Base-by-base conservation (phyloP, 2,888 invertebrate genomes). In the Thumatha senex region DNA sequence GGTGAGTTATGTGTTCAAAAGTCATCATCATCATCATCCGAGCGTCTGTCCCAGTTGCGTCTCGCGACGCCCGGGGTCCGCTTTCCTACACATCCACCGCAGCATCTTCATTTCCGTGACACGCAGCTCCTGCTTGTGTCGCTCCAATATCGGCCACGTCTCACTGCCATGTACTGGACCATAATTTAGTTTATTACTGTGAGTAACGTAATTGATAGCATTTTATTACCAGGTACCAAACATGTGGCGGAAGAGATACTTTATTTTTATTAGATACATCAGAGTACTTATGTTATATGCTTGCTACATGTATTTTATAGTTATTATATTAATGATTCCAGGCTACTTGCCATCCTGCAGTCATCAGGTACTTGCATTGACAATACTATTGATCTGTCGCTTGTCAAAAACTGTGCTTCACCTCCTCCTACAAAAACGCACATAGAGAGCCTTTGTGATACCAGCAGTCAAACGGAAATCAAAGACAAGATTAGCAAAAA, bases 391-490 rank as follows among this genome's bases (percentile, higher is more conserved):
- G 82, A 86, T 48, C 71, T 83, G 4, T 77, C 78, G 0, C 61
- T 76, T 2, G 73, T 82, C n/a, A 85, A 84, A 40, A 67, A 68
- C 51, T 72, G 59, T 40, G 46, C 46, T 2, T 71, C 76, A 0
- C 78, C 78, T 0, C 18, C 62, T 13, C 50, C 63, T 2, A n/a
- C 50, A 15, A 34, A 8, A 0, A 10, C 30, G 0, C 12, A 39
- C 8, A 7, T 35, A 12, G 36, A 40, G 4, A 40, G 48, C 9
- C 36, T 40, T 9, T 70, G 53, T 41, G 77, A 83, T 10, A 80
- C 76, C 41, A 64, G 74, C 46, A 86, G 87, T 1, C 89, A 88
- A 61, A 89, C 88, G 0, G 82, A 84, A 0, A 41, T 10, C n/a
- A 34, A 36, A 9, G 43, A 44, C 18, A 39, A 35, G 41, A 29